Evolutionary conservation across 2,888 invertebrate species (phyloP).

Genomic region (Hypomecis atomaria): DNA sequence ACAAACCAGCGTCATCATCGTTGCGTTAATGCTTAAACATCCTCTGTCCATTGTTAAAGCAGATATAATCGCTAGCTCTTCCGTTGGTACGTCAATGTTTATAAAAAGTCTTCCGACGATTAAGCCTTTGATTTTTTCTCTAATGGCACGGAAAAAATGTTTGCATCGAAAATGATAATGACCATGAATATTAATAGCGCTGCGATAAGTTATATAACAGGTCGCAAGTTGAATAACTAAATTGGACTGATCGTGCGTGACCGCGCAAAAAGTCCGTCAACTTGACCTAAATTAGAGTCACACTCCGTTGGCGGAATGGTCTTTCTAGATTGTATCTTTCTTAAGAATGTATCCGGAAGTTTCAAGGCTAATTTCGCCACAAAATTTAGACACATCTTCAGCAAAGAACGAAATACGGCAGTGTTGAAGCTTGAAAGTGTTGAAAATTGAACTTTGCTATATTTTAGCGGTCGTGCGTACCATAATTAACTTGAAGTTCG

Average conservation of each 20-base stretch:
- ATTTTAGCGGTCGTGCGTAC: no score
- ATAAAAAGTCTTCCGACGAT: constrained; percentile 39
- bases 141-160: constrained; percentile 29
- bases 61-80: constrained; percentile 14
- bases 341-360: constrained; percentile 14
- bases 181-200: constrained; percentile 48
- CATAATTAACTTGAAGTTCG: no score
- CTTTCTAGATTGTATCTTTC: constrained; percentile 44
- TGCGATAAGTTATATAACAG: constrained; percentile 58
- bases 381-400: background rate
- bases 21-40: constrained; percentile 5
- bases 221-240: constrained; percentile 74
- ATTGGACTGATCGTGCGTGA: constrained; percentile 68
- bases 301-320: constrained; percentile 66
- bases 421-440: background rate
- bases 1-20: background rate
- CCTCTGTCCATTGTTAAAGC: constrained; percentile 25
- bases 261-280: constrained; percentile 75
- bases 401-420: background rate
- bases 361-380: constrained; percentile 17
- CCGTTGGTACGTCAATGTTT: constrained; percentile 27
- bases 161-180: constrained; percentile 29
- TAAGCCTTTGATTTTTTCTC: constrained; percentile 31
- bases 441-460: no score
- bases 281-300: constrained; percentile 74